Conservation (phyloP, 2,797 vertebrate species). For the Eidolon dupreanum region DNA sequence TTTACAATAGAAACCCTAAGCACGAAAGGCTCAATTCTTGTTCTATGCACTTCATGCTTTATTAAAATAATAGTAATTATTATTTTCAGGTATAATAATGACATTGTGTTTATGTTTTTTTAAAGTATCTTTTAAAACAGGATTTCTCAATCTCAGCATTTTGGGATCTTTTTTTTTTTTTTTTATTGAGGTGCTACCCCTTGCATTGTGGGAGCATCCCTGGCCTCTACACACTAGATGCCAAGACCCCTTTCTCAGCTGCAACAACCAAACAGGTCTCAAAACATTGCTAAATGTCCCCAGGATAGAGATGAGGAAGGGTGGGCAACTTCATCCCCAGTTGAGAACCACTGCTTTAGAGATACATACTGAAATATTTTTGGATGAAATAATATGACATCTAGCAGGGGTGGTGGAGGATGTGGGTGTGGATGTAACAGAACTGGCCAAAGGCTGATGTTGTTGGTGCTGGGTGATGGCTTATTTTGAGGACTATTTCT, state of each 20-base stretch:
- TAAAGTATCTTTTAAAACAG: neutral
- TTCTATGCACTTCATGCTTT: neutral
- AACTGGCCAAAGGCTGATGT: neutral
- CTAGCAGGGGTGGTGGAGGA: neutral
- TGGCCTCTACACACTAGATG: neutral
- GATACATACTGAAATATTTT: neutral
- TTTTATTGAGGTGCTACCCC: neutral
- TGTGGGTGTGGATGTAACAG: neutral
- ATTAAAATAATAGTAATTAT: neutral
- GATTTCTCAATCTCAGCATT: neutral
- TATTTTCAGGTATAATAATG: neutral
- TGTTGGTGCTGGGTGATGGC: neutral
- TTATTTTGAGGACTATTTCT: neutral
- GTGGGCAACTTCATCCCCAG: neutral
- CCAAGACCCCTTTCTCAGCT: neutral
- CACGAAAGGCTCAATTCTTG: neutral
- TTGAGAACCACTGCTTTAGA: neutral
- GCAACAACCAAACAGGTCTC: neutral
- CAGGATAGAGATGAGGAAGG: neutral
- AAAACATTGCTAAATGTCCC: neutral
- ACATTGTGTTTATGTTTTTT: neutral
- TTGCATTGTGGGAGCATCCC: neutral
- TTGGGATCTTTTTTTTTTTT: neutral
- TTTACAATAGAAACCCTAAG: neutral
- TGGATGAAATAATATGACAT: neutral